Evolutionary conservation across 2,888 invertebrate species (phyloP), one percentile per base, ranked within the genome.

Genomic region (Congeria kusceri): DNA sequence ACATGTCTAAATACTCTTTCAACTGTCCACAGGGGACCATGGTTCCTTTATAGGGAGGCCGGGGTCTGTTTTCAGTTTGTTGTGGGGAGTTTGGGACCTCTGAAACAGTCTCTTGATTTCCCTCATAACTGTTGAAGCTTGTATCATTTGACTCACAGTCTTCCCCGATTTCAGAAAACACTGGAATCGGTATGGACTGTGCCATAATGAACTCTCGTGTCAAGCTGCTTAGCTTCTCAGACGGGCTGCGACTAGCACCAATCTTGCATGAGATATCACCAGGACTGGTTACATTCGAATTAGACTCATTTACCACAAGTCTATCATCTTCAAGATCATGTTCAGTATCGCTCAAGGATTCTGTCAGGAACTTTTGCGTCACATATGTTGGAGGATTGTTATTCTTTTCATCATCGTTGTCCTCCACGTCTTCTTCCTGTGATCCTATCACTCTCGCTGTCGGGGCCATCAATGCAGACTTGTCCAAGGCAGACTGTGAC

Each of bases 11-110:
- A 69, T 89, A 90, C 39, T 86, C 86, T 56, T 89, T 88, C 27
- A 91, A 78, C 47, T 87, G 86, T 53, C 87, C 87, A 77, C 91
- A 91, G n/a, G 85, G 83, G 39, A 91, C 88, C 78, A 90, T 88
- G 15, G 85, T 86, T 5, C 90, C 91, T 70, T 90, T 91, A 81
- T 83, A 87, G 3, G 87, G 87, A 32, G 84, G 78, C 49, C 80
- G 80, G 3, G 76, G 75, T 56, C 63, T 70, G 18, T 62, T 63
- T 13, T 32, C 57, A 3, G 20, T 39, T 20, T 27, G 25, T 32
- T 83, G 80, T 9, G 62, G 13, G 9, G 61, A 18, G 9, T 57
- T 20, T 18, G 63, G 20, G n/a, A 29, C 57, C 11, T 20, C 23
- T 7, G 53, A 44, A 23, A n/a, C 20, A 20, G 32, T 59, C 11